Percentiles rank a stretch among this genome's conserved stretches.
These are phyloP conservation scores for Augochlora pura DNA, from an alignment of 1,140 invertebrate genomes.

Conservation along the genomic window DNA sequence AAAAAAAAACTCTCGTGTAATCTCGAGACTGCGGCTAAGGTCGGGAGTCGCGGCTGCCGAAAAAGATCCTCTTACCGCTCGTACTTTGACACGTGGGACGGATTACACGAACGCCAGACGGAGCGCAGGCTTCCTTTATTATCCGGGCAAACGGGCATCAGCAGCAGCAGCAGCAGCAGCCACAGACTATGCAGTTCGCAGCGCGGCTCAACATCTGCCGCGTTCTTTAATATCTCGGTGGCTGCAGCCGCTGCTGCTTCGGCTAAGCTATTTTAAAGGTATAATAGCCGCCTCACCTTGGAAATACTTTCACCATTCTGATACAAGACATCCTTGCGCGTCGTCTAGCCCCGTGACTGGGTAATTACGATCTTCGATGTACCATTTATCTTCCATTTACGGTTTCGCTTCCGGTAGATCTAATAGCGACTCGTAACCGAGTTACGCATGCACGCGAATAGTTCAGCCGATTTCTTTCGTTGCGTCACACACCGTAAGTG, in stretches of 20 bases:
- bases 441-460: slow-evolving; percentile 26
- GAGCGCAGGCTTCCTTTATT: slow-evolving; percentile 10
- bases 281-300: neutral
- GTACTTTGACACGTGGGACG: slow-evolving; percentile 26
- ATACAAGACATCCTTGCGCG: neutral
- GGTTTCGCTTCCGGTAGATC: slow-evolving; percentile 28
- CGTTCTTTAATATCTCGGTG: neutral
- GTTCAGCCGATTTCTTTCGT: slow-evolving; percentile 43
- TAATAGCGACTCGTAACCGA: slow-evolving; percentile 3
- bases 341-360: neutral
- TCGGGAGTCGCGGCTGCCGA: neutral
- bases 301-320: slow-evolving; percentile 13
- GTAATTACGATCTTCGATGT: slow-evolving; percentile 19
- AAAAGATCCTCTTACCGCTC: slow-evolving; percentile 32
- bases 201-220: slow-evolving; percentile 14
- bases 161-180: no score
- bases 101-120: slow-evolving; percentile 32
- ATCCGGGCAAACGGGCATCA: neutral
- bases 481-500: slow-evolving; percentile 28
- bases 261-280: neutral
- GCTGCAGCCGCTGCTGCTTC: neutral
- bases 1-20: slow-evolving; percentile 31
- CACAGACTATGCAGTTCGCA: slow-evolving; percentile 19
- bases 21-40: neutral
- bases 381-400: slow-evolving; percentile 9